phyloP scores from a whole-genome alignment of 2,888 invertebrate genomes.

The Hirtodrosophila confusa region DNA sequence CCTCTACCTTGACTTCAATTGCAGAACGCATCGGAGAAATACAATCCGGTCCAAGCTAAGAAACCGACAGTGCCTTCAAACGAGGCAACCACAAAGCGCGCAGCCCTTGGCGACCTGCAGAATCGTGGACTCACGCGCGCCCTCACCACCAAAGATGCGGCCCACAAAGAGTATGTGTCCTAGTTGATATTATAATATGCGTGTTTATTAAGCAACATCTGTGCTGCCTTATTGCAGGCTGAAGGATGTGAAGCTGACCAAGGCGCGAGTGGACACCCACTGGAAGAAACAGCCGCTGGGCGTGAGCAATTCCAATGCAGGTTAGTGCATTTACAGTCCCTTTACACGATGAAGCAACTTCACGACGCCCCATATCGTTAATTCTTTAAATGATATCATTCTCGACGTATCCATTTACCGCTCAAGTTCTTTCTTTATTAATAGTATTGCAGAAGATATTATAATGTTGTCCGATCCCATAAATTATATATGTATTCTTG shows the following conservation, averaged over 20 bases:
- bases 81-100: conserved; percentile 80
- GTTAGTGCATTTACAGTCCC: too few species aligned
- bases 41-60: conserved; percentile 75
- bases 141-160: conserved; percentile 69
- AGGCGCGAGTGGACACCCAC: conserved; percentile 83
- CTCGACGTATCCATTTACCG: too few species aligned
- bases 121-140: conserved; percentile 84
- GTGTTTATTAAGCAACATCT: not conserved
- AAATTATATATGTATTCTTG: too few species aligned
- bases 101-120: conserved; percentile 85
- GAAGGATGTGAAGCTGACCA: conserved; percentile 77
- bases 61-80: conserved; percentile 75
- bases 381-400: too few species aligned
- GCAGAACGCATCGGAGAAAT: conserved; percentile 79
- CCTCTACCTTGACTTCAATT: conserved; percentile 14
- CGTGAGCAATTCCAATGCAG: conserved; percentile 28
- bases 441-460: too few species aligned
- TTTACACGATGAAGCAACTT: too few species aligned
- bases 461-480: too few species aligned
- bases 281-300: conserved; percentile 80
- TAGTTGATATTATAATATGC: too few species aligned
- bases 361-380: too few species aligned
- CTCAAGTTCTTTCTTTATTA: too few species aligned
- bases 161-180: conserved; percentile 78
- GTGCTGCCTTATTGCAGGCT: conserved; percentile 44